phyloP scores from a whole-genome alignment of 2,113 vertebrate genomes.

The Sturnira hondurensis region DNA sequence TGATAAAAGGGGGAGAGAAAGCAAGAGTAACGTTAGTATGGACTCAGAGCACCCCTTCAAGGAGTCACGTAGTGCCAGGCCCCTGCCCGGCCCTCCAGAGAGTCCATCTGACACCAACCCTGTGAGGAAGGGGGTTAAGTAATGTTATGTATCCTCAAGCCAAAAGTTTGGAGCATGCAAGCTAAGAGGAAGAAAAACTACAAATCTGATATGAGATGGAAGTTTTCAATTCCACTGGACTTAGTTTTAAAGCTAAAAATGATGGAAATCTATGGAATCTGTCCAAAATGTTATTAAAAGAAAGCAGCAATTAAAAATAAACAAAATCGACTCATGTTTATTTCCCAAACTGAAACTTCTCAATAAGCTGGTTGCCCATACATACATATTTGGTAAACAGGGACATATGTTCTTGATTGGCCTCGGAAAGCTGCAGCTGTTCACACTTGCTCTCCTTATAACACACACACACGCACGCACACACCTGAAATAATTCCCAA shows the following conservation, averaged over 20 bases:
- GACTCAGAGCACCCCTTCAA: background rate
- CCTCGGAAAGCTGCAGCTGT: constrained; percentile 52
- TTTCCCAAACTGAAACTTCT: constrained; percentile 42
- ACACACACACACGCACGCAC: no score
- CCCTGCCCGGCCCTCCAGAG: background rate
- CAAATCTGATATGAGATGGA: background rate
- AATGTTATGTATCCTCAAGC: background rate
- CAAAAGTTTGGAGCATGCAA: background rate
- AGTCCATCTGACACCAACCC: background rate
- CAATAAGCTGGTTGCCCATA: background rate
- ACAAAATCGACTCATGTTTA: constrained; percentile 42
- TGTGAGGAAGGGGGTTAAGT: background rate
- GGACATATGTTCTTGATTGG: constrained; percentile 31
- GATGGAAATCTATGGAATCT: background rate
- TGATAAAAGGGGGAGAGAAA: background rate
- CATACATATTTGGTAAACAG: constrained; percentile 56
- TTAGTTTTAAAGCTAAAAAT: constrained; percentile 31
- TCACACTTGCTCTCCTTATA: constrained; percentile 24
- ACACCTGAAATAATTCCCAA: background rate
- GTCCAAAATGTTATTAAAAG: constrained; percentile 14
- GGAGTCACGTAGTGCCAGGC: background rate
- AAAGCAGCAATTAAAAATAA: constrained; percentile 45
- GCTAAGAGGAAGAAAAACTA: background rate
- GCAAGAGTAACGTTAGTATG: background rate
- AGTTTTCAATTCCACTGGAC: background rate